phyloP scores from a whole-genome alignment of 2,113 vertebrate genomes.

The Heterocephalus glaber region DNA sequence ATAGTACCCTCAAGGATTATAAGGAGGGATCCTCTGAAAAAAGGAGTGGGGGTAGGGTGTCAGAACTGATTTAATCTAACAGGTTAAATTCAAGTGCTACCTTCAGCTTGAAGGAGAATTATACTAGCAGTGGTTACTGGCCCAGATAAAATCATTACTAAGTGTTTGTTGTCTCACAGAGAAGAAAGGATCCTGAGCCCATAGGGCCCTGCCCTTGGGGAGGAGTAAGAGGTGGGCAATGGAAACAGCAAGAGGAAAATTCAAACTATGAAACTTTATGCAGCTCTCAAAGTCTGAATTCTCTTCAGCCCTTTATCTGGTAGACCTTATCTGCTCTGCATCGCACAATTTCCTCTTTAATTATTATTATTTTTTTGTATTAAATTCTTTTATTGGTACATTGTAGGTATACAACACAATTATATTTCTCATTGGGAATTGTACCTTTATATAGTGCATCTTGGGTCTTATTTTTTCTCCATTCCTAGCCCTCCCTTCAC shows the following conservation, averaged over 20 bases:
- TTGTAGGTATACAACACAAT: too few species aligned
- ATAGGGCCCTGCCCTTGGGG: neutral
- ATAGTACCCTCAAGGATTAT: neutral
- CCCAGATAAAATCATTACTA: neutral
- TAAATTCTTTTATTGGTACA: too few species aligned
- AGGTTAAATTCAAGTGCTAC: neutral
- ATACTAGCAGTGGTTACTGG: neutral
- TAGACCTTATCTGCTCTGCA: neutral
- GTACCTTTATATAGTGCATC: too few species aligned
- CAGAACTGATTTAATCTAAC: neutral
- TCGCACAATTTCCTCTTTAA: neutral
- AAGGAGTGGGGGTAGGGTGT: neutral
- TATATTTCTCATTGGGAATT: too few species aligned
- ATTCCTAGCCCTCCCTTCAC: too few species aligned
- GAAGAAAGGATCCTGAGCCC: neutral
- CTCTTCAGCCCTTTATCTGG: neutral
- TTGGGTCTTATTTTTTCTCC: too few species aligned
- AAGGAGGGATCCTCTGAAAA: neutral
- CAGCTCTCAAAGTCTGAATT: neutral
- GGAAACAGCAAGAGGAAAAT: neutral
- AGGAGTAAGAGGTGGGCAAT: neutral
- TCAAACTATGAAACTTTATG: neutral
- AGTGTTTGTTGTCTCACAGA: neutral
- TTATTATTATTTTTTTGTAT: too few species aligned
- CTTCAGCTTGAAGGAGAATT: conserved; percentile 2